Percentiles rank a stretch among this genome's conserved stretches.
These are phyloP conservation scores for Syrphus vitripennis DNA, from an alignment of 2,888 invertebrate genomes.

Conservation along the genomic window DNA sequence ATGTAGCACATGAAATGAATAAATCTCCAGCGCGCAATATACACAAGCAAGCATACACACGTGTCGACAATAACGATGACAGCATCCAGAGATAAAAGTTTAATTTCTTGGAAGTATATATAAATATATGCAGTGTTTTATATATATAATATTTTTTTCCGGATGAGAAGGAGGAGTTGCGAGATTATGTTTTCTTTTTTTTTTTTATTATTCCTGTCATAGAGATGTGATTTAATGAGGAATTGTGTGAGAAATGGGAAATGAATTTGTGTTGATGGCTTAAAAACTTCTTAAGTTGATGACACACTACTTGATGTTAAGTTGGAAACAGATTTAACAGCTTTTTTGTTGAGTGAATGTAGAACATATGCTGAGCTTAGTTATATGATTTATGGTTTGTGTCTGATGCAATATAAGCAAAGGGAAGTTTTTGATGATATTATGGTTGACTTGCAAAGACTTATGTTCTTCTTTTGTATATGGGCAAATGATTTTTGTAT, in stretches of 20 bases:
- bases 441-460: neutral
- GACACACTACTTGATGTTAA: slow-evolving; percentile 3
- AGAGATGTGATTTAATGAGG: slow-evolving; percentile 55
- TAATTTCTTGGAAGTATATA: slow-evolving; percentile 65
- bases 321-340: slow-evolving; percentile 13
- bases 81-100: slow-evolving; percentile 63
- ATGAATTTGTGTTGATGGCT: slow-evolving; percentile 47
- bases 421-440: neutral
- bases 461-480: too few species aligned
- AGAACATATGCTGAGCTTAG: neutral
- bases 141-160: neutral
- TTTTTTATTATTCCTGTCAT: slow-evolving; percentile 12
- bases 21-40: slow-evolving; percentile 23
- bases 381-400: slow-evolving; percentile 1
- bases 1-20: slow-evolving; percentile 36
- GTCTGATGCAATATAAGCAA: neutral
- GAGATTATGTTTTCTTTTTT: neutral
- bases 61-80: slow-evolving; percentile 30
- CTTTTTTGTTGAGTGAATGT: slow-evolving; percentile 4
- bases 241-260: slow-evolving; percentile 53
- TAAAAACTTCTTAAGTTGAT: slow-evolving; percentile 25
- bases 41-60: neutral
- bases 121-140: too few species aligned
- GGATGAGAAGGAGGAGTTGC: neutral
- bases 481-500: too few species aligned